A percentile compares a stretch with the other conserved stretches of the same genome.
Conservation (phyloP, 2,113 vertebrate genomes). For the Lepus europaeus region DNA sequence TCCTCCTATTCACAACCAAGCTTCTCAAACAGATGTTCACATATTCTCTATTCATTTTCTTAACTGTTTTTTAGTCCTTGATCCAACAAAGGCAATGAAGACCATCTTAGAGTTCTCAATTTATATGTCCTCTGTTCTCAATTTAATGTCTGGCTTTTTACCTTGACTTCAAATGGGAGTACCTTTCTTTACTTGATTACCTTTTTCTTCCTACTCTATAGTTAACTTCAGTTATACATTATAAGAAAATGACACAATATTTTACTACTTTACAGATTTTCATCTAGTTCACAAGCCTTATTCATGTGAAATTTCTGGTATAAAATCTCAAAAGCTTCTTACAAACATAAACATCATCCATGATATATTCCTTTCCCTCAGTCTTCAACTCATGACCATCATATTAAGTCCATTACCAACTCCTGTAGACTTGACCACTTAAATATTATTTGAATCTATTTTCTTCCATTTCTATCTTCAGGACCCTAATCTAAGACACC, state of each 20-base stretch:
- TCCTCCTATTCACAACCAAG: background rate
- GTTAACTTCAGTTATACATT: background rate
- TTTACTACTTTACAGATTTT: constrained; percentile 12
- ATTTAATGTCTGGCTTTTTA: background rate
- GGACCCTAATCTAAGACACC: background rate
- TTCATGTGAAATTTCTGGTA: constrained; percentile 34
- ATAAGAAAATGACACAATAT: background rate
- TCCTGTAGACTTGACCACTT: background rate
- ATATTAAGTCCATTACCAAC: background rate
- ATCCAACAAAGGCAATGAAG: background rate
- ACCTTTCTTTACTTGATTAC: background rate
- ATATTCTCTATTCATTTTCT: background rate
- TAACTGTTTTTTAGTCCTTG: background rate
- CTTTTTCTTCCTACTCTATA: background rate
- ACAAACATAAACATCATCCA: background rate
- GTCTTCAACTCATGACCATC: background rate
- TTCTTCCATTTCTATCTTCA: background rate
- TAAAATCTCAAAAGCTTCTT: constrained; percentile 18
- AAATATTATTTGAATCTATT: constrained; percentile 5
- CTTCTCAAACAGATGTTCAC: background rate
- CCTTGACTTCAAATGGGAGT: background rate
- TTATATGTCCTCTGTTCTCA: too few species aligned
- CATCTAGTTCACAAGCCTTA: background rate
- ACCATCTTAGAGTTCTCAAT: too few species aligned
- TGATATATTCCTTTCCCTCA: background rate